Evolutionary conservation across 1,140 invertebrate genomes (phyloP), one percentile per base, ranked within the genome.

Genomic region (Brachionus plicatilis): DNA sequence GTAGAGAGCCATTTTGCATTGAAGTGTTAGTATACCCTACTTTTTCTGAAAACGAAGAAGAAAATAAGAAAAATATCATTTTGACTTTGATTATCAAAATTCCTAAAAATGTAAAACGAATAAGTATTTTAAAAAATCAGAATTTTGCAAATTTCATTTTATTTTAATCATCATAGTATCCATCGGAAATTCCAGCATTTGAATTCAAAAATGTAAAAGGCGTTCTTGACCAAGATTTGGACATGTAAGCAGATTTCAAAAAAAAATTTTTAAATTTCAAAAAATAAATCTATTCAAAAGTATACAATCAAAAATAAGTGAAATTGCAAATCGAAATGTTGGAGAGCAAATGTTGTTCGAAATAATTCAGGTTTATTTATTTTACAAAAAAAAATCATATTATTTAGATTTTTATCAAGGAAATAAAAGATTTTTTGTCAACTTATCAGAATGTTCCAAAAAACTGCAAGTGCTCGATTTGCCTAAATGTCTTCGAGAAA

Each of bases 141-240:
- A 27, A 43, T 47, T 45, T 56, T 78, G 20, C 1, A 56, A 17
- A 56, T 17, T 56, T 20, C 37, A 24, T 47, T n/a, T 14, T 14
- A 78, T 43, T 78, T 14, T 50, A 24, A 43, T 56, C 47, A 27
- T 47, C 3, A 65, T 65, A 82, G 79, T 82, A 82, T 68, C 79
- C 79, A 45, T 65, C 41, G 14, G 79, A 82, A 68, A 43, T 68
- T 9, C 79, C 79, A 43, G 12, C 20, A 65, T 65, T 82, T 68
- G 53, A 65, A 24, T 82, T 82, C 9, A 68, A 65, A 60, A 82
- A 65, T 43, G 53, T 82, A 8, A 82, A 82, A 82, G 79, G 79
- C 3, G n/a, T 82, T 65, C 20, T 37, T 47, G 79, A 82, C 5
- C 8, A 82, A 1, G 79, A 82, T 47, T 41, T 60, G 24, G 27